These are phyloP conservation scores for Sphenopsis melanotis DNA, from an alignment of 2,797 vertebrate genomes.

Conservation along the genomic window DNA sequence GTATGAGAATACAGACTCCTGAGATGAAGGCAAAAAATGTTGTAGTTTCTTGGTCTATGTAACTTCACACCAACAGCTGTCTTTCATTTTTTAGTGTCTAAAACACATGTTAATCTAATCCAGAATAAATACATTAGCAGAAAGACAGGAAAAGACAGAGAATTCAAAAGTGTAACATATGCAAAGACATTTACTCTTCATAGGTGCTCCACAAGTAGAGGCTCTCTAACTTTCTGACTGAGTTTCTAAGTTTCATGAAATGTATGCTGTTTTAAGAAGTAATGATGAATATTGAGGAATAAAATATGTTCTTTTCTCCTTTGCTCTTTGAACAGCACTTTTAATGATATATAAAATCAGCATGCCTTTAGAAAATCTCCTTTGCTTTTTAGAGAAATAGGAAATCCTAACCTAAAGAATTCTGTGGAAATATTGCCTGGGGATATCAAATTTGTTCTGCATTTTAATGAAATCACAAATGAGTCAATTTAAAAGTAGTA, in stretches of 20 bases:
- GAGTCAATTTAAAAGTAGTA: constrained; percentile 53
- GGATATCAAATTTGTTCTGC: constrained; percentile 47
- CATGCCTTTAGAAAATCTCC: not conserved
- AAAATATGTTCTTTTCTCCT: not conserved
- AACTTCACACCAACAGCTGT: not conserved
- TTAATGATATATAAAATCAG: constrained; percentile 10
- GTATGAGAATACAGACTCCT: not conserved
- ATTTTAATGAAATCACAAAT: constrained; percentile 66
- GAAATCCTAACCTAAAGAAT: constrained; percentile 33
- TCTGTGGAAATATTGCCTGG: constrained; percentile 30
- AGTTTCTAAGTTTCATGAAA: not conserved
- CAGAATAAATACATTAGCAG: not conserved
- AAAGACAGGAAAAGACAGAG: not conserved
- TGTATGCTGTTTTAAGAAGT: not conserved
- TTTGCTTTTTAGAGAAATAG: constrained; percentile 7
- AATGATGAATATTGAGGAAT: not conserved
- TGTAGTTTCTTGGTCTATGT: not conserved
- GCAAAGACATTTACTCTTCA: not conserved
- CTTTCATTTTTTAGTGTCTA: not conserved
- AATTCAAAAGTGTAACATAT: not conserved
- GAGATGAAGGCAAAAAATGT: not conserved
- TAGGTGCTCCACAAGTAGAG: not conserved
- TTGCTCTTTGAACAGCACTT: not conserved
- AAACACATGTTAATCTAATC: not conserved
- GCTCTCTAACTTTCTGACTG: not conserved